Conservation (phyloP, 2,888 invertebrate genomes). For the Zonitis immaculata region DNA sequence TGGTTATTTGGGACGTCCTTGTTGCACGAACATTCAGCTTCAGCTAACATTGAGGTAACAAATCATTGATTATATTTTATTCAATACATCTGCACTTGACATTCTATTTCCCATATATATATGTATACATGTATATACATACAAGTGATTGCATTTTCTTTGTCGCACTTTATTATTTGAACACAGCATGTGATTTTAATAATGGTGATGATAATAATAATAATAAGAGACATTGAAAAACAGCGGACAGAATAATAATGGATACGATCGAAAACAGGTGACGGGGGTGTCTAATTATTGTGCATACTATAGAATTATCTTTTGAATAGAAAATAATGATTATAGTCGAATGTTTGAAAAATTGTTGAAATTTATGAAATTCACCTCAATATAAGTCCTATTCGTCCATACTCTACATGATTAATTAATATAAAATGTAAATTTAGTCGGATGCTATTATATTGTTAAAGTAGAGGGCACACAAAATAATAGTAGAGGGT, state of each 20-base stretch:
- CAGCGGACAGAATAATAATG: not conserved
- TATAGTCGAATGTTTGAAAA: too few species aligned
- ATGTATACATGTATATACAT: too few species aligned
- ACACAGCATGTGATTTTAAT: not conserved
- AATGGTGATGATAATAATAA: not conserved
- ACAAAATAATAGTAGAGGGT: constrained; percentile 30
- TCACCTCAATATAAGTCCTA: constrained; percentile 9
- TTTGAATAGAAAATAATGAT: too few species aligned
- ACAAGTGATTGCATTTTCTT: not conserved
- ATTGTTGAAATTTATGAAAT: not conserved
- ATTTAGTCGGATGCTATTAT: constrained; percentile 40
- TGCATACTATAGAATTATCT: too few species aligned
- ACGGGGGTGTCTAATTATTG: not conserved
- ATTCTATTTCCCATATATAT: constrained; percentile 15
- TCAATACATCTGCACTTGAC: constrained; percentile 18
- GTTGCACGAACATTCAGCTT: constrained; percentile 44
- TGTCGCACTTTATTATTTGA: not conserved
- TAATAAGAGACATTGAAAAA: too few species aligned
- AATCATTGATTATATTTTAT: not conserved
- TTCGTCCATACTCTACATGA: too few species aligned
- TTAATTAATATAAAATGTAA: constrained; percentile 44
- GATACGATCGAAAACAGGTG: not conserved
- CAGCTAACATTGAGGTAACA: constrained; percentile 41
- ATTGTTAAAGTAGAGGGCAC: constrained; percentile 35
- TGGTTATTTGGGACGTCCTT: constrained; percentile 54